A percentile compares a stretch with the other conserved stretches of the same genome.
phyloP scores from a whole-genome alignment of 1,140 invertebrate species.

The Wasmannia auropunctata region DNA sequence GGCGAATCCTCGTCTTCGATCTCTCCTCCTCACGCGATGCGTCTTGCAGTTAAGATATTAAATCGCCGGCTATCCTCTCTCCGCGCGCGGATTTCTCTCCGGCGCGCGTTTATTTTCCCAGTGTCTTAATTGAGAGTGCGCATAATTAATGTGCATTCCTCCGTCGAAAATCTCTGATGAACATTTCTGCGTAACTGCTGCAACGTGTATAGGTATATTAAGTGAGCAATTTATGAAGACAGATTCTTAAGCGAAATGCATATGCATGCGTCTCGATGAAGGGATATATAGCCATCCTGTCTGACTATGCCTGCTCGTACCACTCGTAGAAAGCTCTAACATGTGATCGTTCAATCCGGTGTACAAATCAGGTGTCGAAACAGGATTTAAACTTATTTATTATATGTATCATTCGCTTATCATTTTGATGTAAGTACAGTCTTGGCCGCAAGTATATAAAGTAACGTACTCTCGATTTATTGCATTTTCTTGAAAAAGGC shows the following conservation, averaged over 20 bases:
- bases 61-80: neutral
- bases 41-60: neutral
- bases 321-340: neutral
- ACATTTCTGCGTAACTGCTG: neutral
- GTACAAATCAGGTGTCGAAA: neutral
- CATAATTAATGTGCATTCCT: neutral
- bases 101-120: neutral
- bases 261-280: neutral
- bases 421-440: no score
- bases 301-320: neutral
- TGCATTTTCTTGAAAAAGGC: no score
- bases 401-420: neutral
- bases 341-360: neutral
- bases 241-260: neutral
- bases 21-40: neutral
- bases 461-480: no score
- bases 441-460: no score
- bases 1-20: neutral
- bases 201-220: slow-evolving; percentile 6
- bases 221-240: slow-evolving; percentile 1
- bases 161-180: slow-evolving; percentile 4
- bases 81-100: neutral
- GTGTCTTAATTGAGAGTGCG: neutral
- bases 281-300: neutral
- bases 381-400: slow-evolving; percentile 4